These are phyloP conservation scores for Pseudopodoces humilis DNA, from an alignment of 2,113 vertebrate genomes.

Conservation along the genomic window DNA sequence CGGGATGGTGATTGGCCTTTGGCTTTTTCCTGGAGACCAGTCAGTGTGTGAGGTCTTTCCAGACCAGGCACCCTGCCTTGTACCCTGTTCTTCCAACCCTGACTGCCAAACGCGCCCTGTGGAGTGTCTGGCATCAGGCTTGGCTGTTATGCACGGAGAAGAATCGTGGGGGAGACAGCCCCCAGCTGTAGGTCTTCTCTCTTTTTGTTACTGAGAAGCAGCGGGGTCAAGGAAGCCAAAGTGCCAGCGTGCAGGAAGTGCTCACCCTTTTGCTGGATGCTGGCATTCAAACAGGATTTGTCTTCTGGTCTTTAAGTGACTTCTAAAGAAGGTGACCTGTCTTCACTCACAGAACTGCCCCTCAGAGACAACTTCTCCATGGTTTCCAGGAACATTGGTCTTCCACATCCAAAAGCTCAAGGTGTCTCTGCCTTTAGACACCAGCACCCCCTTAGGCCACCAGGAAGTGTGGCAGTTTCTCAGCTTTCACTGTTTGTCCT, in stretches of 20 bases:
- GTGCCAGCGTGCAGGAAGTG: background rate
- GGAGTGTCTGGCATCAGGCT: background rate
- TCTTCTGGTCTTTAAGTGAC: background rate
- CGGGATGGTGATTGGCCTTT: background rate
- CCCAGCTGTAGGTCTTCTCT: background rate
- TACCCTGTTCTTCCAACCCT: background rate
- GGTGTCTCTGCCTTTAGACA: background rate
- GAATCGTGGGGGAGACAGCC: background rate
- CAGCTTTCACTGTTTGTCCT: background rate
- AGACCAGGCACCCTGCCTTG: accelerated
- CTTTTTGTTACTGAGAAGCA: background rate
- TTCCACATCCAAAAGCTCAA: background rate
- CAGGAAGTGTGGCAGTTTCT: background rate
- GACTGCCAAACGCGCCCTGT: accelerated
- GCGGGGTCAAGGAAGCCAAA: background rate
- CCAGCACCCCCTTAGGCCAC: background rate
- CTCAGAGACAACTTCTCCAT: background rate
- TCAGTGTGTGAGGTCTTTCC: accelerated
- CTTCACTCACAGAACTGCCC: background rate
- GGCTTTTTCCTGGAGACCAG: background rate
- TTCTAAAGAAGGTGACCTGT: background rate
- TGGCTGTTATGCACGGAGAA: background rate
- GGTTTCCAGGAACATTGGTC: background rate
- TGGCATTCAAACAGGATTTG: background rate
- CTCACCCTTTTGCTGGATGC: accelerated